Percentiles rank a stretch among this genome's conserved stretches.
These are phyloP conservation scores for Trilocha varians DNA, from an alignment of 2,888 invertebrate species.

Conservation along the genomic window DNA sequence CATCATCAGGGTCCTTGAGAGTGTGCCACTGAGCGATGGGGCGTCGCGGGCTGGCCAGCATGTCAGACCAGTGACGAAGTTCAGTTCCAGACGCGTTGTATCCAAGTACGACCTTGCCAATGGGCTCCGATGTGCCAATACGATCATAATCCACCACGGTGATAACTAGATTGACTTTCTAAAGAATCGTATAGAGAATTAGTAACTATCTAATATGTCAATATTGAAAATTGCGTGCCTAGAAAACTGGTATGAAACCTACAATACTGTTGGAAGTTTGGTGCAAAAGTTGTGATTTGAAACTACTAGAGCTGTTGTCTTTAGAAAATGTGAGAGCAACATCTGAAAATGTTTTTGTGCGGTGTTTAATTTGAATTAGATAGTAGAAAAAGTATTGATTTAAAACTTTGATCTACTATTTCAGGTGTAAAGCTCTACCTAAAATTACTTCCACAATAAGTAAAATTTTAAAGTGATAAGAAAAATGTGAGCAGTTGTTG, in stretches of 20 bases:
- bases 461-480: neutral
- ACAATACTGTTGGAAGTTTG: too few relatives aligned
- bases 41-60: slow-evolving; percentile 98
- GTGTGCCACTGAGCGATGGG: slow-evolving; percentile 99
- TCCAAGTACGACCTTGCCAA: slow-evolving; percentile 97
- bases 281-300: too few relatives aligned
- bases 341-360: too few relatives aligned
- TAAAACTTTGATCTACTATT: neutral
- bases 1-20: slow-evolving; percentile 97
- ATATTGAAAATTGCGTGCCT: too few relatives aligned
- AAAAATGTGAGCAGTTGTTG: neutral
- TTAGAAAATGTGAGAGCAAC: too few relatives aligned
- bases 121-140: slow-evolving; percentile 99
- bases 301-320: too few relatives aligned
- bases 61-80: slow-evolving; percentile 99
- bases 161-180: slow-evolving; percentile 99
- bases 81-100: slow-evolving; percentile 99
- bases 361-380: too few relatives aligned
- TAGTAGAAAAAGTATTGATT: slow-evolving; percentile 6
- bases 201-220: slow-evolving; percentile 10
- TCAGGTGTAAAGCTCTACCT: neutral
- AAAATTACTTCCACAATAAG: too few relatives aligned
- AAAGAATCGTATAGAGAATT: slow-evolving; percentile 36
- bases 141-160: slow-evolving; percentile 99
- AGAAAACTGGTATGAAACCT: too few relatives aligned